Percentiles rank a stretch among this genome's conserved stretches.
Evolutionary conservation across 2,888 invertebrate genomes (phyloP).

Genomic region (Caradrina kadenii): DNA sequence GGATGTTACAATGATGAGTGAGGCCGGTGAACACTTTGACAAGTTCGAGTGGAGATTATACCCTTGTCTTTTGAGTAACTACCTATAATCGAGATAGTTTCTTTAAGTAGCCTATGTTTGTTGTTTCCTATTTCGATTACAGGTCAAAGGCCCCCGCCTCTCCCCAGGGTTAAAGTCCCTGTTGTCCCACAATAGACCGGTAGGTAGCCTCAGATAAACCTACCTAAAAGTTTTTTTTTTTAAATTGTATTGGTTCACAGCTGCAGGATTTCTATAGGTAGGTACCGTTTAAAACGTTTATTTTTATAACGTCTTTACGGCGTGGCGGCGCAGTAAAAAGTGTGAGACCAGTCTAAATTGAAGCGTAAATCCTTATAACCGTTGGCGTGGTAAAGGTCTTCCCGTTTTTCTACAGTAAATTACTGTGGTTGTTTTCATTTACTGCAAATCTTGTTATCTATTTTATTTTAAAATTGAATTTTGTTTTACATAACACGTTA

Average conservation of each 20-base stretch:
- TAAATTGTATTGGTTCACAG: conserved; percentile 34
- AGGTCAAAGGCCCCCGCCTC: not conserved
- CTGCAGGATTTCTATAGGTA: conserved; percentile 45
- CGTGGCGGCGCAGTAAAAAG: conserved; percentile 61
- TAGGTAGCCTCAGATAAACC: too few relatives aligned
- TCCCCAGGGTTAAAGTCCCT: not conserved
- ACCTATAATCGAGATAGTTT: too few relatives aligned
- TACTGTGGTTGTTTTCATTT: conserved; percentile 32
- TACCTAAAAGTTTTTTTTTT: conserved; percentile 20
- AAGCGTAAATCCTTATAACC: conserved; percentile 56
- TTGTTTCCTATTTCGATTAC: not conserved
- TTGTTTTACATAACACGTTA: too few relatives aligned
- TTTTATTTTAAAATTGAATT: not conserved
- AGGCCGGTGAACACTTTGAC: conserved; percentile 14
- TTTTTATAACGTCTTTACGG: conserved; percentile 64
- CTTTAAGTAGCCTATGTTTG: not conserved
- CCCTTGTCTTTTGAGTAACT: not conserved
- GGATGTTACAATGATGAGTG: conserved; percentile 13
- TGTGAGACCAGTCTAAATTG: conserved; percentile 55
- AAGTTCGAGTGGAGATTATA: conserved; percentile 19
- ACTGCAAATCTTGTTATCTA: conserved; percentile 34
- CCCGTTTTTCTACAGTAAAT: conserved; percentile 28
- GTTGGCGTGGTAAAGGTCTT: conserved; percentile 24
- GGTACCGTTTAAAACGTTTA: conserved; percentile 52
- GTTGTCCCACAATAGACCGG: not conserved